Conservation (phyloP, 92 coral and sea anemone genomes). For the Heteractis magnifica region DNA sequence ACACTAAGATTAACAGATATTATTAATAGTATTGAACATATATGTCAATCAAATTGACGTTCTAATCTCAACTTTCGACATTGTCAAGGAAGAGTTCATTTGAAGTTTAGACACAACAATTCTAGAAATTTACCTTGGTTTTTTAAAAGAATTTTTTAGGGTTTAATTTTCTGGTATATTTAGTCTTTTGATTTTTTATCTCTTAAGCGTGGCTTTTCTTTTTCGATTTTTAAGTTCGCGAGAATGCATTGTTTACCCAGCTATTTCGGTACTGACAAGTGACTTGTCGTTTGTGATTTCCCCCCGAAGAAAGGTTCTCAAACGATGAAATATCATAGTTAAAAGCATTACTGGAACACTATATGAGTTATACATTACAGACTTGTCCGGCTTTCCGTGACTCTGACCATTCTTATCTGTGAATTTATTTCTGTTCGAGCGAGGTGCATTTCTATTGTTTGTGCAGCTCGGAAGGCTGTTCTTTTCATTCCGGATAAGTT, state of each 20-base stretch:
- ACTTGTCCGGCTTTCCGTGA: constrained; percentile 21
- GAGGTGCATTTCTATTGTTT: constrained; percentile 28
- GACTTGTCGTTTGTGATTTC: not conserved
- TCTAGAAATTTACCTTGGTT: not conserved
- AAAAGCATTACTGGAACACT: not conserved
- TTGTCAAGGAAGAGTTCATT: not conserved
- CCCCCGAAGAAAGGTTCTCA: constrained; percentile 2
- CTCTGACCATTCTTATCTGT: constrained; percentile 20
- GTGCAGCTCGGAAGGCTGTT: constrained; percentile 23
- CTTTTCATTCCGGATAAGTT: constrained; percentile 30
- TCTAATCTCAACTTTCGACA: constrained; percentile 4
- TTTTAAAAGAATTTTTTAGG: not conserved
- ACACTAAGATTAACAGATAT: constrained; percentile 6
- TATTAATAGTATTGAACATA: not conserved
- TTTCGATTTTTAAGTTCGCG: not conserved
- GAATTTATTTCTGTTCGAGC: constrained; percentile 14
- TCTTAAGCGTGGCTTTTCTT: not conserved
- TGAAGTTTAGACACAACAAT: not conserved
- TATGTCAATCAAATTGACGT: not conserved
- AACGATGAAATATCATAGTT: not conserved
- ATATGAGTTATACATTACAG: not conserved
- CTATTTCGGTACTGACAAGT: constrained; percentile 7
- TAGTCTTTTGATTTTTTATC: not conserved
- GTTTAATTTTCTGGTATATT: not conserved
- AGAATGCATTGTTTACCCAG: not conserved